Evolutionary conservation across 2,113 vertebrate genomes (phyloP), one percentile per base, ranked within the genome.

Genomic region (Phrynocephalus versicolor): DNA sequence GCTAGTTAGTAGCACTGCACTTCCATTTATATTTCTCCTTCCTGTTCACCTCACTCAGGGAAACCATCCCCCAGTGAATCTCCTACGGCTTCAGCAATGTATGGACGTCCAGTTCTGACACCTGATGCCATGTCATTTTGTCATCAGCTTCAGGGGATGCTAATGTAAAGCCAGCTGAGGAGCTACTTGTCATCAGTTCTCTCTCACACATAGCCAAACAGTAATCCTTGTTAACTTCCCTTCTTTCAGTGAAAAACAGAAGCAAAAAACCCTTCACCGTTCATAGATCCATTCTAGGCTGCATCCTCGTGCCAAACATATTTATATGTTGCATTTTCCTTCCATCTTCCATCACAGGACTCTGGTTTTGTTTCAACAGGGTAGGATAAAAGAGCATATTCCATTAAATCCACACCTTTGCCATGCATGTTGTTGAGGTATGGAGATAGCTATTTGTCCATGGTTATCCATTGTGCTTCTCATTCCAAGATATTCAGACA

Each of bases 1-100:
- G 37, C 30, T 30, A 6, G 15, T 41, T n/a, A 67, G 19, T 21
- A n/a, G 23, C 41, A 18, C 19, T 65, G 65, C 5, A 25, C 57
- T 37, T 73, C 35, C 13, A 58, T 3, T 3, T 64, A 76, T n/a
- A 73, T 81, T 91, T 37, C 35, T 72, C n/a, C 7, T 88, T 72
- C 7, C 1, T 33, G 25, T n/a, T 10, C 35, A 41, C 33, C 78
- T 87, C 2, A 80, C 5, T 3, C 19, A 81, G 41, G 71, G 16
- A 77, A 19, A n/a, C 25, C n/a, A 1, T 85, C 1, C 82, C 64
- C 79, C 51, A 69, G 2, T 3, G 55, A 73, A 14, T 82, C 87
- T 5, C 21, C 18, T 5, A 19, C 30, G n/a, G 16, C 39, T 87
- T 33, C 13, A 83, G 84, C 35, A 6, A 70, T 77, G 3, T 18